A percentile compares a stretch with the other conserved stretches of the same genome.
phyloP scores from a whole-genome alignment of 2,113 vertebrate genomes.

The Nothoprocta pentlandii region DNA sequence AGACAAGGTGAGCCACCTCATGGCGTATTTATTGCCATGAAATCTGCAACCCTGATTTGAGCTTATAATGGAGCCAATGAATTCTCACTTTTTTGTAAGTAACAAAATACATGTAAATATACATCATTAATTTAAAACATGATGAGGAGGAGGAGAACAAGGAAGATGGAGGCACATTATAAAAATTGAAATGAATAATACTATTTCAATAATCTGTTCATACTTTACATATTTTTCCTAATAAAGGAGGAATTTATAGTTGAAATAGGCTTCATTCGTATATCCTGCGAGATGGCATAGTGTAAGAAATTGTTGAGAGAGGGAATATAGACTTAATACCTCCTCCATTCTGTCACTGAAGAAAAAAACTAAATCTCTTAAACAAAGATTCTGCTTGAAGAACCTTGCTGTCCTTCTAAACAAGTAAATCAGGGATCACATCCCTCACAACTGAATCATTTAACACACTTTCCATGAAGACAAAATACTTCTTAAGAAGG shows the following conservation, averaged over 20 bases:
- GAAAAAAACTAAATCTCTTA: neutral
- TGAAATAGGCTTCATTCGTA: neutral
- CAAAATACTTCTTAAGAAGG: neutral
- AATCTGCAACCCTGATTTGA: neutral
- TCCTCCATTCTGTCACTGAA: neutral
- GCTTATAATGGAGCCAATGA: accelerated
- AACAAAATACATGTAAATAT: neutral
- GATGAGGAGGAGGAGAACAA: neutral
- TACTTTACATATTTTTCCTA: neutral
- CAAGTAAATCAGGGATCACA: neutral
- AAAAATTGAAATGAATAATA: neutral
- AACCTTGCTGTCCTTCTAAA: neutral
- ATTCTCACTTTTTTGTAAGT: neutral
- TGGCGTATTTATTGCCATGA: neutral
- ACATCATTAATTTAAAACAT: neutral
- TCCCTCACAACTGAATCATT: neutral
- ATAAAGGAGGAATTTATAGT: neutral
- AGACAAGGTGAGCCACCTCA: neutral
- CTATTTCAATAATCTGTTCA: neutral
- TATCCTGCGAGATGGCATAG: neutral
- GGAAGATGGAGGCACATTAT: neutral
- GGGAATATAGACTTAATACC: conserved; percentile 19
- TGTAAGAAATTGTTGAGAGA: neutral
- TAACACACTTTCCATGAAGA: neutral
- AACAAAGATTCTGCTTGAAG: neutral